These are phyloP conservation scores for Dendronephthya gigantea DNA, from an alignment of 64 coral and sea anemone species.

Conservation along the genomic window DNA sequence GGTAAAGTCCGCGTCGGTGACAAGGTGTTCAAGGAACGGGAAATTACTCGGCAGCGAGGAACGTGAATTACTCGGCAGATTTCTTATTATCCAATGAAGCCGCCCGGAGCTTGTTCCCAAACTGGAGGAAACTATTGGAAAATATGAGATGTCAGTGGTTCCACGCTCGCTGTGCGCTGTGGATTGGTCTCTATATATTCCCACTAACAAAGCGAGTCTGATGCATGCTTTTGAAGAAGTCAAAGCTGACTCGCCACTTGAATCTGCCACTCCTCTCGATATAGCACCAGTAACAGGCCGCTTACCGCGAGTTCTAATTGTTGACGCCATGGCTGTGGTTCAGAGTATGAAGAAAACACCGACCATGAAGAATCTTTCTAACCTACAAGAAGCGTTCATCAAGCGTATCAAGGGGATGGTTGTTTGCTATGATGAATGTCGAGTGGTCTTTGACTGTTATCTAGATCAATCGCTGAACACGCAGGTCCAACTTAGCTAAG, in stretches of 20 bases:
- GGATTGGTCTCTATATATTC: slow-evolving; percentile 19
- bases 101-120: slow-evolving; percentile 6
- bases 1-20: not conserved
- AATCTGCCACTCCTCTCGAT: not conserved
- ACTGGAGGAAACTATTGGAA: slow-evolving; percentile 26
- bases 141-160: slow-evolving; percentile 26
- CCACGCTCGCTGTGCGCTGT: slow-evolving; percentile 18
- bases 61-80: slow-evolving; percentile 21
- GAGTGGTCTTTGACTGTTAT: not conserved
- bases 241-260: not conserved
- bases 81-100: slow-evolving; percentile 37
- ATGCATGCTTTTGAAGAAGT: not conserved
- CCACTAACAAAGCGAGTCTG: slow-evolving; percentile 25
- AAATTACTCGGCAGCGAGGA: slow-evolving; percentile 34
- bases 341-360: slow-evolving; percentile 26
- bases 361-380: not conserved
- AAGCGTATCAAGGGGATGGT: not conserved
- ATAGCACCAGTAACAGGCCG: not conserved
- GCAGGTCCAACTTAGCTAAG: too few relatives aligned
- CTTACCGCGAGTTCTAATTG: slow-evolving; percentile 18
- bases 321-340: slow-evolving; percentile 23
- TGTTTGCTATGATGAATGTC: not conserved
- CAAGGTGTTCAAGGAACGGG: not conserved
- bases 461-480: not conserved
- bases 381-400: slow-evolving; percentile 21